Conservation (phyloP, 2,888 invertebrate species). For the Polia nebulosa region DNA sequence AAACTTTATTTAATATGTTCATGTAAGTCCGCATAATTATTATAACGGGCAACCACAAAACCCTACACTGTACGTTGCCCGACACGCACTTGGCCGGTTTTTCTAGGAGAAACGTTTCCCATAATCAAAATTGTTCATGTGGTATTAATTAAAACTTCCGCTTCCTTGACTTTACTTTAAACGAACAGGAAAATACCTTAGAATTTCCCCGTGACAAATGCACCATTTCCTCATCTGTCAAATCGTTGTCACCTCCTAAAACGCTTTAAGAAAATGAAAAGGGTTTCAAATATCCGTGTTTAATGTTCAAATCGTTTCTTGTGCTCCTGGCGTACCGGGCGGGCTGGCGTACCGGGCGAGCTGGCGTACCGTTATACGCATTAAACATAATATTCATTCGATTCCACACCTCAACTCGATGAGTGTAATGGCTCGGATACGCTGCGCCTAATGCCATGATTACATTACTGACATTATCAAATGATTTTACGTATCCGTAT, state of each 20-base stretch:
- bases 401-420: constrained; percentile 60
- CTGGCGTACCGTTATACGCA: constrained; percentile 40
- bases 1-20: too few relatives aligned
- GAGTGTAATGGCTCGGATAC: constrained; percentile 56
- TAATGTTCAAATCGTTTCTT: constrained; percentile 43
- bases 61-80: too few relatives aligned
- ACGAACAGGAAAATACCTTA: neutral
- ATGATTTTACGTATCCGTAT: constrained; percentile 50
- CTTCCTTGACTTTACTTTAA: neutral
- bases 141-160: neutral
- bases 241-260: constrained; percentile 38
- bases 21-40: too few relatives aligned
- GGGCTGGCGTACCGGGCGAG: neutral
- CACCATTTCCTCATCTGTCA: constrained; percentile 28
- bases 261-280: constrained; percentile 33
- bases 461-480: constrained; percentile 60
- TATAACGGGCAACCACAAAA: too few relatives aligned
- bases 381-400: constrained; percentile 59
- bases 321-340: constrained; percentile 19
- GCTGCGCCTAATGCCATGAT: constrained; percentile 54
- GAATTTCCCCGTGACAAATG: constrained; percentile 21
- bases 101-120: neutral
- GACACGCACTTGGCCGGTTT: too few relatives aligned
- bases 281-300: constrained; percentile 38
- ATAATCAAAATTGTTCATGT: neutral